These are phyloP conservation scores for Subacronicta megacephala DNA, from an alignment of 2,888 invertebrate species.

Conservation along the genomic window DNA sequence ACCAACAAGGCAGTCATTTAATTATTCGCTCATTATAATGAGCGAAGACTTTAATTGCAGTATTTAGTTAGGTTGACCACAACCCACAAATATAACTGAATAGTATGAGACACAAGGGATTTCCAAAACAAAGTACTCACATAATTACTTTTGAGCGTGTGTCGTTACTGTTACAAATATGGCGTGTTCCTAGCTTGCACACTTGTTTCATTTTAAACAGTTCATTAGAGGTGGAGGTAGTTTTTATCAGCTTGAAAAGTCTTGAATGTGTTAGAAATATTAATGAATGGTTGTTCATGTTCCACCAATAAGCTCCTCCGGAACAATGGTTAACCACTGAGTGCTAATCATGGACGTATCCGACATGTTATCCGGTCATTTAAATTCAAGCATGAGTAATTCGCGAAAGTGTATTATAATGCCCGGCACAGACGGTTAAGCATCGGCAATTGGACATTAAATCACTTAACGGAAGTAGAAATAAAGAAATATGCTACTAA, in stretches of 20 bases:
- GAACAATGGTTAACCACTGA: slow-evolving; percentile 22
- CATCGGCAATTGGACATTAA: not conserved
- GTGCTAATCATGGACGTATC: slow-evolving; percentile 42
- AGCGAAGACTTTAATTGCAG: too few species aligned
- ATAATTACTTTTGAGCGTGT: too few species aligned
- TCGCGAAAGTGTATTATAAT: slow-evolving; percentile 40
- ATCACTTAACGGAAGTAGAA: not conserved
- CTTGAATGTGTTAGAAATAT: slow-evolving; percentile 16
- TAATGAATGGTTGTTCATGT: slow-evolving; percentile 16
- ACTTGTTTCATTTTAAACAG: not conserved
- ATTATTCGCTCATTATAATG: too few species aligned
- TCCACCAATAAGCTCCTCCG: slow-evolving; percentile 17
- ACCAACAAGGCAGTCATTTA: too few species aligned
- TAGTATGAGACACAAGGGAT: too few species aligned
- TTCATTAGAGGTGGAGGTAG: not conserved
- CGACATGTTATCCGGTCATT: slow-evolving; percentile 42
- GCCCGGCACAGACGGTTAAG: slow-evolving; percentile 14
- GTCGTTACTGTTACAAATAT: too few species aligned
- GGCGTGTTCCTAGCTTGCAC: not conserved
- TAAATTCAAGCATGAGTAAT: slow-evolving; percentile 48
- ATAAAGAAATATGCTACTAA: too few species aligned
- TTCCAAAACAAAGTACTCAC: too few species aligned
- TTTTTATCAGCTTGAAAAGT: slow-evolving; percentile 4
- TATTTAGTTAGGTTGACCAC: too few species aligned
- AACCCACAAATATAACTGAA: too few species aligned